A percentile compares a stretch with the other conserved stretches of the same genome.
These are phyloP conservation scores for Drosophila atripex DNA, from an alignment of 2,888 invertebrate species.

Conservation along the genomic window DNA sequence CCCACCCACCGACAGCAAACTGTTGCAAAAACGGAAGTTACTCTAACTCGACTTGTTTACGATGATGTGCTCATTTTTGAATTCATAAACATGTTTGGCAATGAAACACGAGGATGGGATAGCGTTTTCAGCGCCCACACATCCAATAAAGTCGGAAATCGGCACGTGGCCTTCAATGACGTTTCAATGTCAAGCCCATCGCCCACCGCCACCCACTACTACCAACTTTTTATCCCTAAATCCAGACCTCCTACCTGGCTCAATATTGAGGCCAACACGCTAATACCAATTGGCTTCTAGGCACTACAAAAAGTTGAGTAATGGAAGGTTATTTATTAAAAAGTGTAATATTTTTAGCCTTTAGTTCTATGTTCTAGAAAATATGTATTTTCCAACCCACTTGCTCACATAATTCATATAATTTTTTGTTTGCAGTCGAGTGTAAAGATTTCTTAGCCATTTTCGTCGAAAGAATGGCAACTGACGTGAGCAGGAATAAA, in stretches of 20 bases:
- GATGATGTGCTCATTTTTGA: constrained; percentile 18
- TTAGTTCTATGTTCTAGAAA: too few relatives aligned
- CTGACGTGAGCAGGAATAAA: constrained; percentile 54
- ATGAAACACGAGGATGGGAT: constrained; percentile 54
- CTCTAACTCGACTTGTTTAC: constrained; percentile 41
- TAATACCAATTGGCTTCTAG: background rate
- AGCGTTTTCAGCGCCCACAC: constrained; percentile 22
- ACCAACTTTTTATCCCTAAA: constrained; percentile 9
- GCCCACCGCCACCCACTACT: background rate
- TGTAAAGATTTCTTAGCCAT: constrained; percentile 29
- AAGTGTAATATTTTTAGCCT: too few relatives aligned
- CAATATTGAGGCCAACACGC: constrained; percentile 35
- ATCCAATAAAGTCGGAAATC: constrained; percentile 44
- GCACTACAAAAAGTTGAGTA: background rate
- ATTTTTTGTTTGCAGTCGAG: constrained; percentile 20
- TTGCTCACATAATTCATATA: too few relatives aligned
- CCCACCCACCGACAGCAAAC: background rate
- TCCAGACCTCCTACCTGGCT: constrained; percentile 57
- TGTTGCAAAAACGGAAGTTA: constrained; percentile 58
- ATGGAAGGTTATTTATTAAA: too few relatives aligned
- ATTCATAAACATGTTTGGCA: constrained; percentile 52
- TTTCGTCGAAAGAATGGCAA: constrained; percentile 43
- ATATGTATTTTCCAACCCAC: too few relatives aligned
- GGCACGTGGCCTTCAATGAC: constrained; percentile 73
- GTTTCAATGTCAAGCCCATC: constrained; percentile 66